phyloP scores from a whole-genome alignment of 2,113 vertebrate species.

The Xiphophorus maculatus region DNA sequence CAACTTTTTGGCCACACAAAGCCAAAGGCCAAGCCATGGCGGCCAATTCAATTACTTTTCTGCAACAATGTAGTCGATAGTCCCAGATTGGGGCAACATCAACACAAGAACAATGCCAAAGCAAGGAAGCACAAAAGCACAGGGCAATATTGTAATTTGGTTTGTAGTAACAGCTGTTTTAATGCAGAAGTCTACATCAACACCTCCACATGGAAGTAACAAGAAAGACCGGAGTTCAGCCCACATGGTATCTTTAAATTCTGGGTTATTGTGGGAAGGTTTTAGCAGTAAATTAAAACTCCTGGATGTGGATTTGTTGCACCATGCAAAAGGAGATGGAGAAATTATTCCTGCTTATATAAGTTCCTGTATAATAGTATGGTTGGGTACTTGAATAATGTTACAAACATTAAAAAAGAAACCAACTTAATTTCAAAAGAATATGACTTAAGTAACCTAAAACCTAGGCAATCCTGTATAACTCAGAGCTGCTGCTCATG shows the following conservation, averaged over 20 bases:
- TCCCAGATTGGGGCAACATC: constrained; percentile 41
- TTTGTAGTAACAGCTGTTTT: constrained; percentile 21
- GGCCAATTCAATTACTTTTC: constrained; percentile 67
- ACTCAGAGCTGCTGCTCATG: too few species aligned
- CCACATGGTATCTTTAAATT: neutral
- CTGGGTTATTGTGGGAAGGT: constrained; percentile 9
- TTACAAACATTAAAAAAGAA: constrained; percentile 27
- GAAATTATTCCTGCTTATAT: constrained; percentile 9
- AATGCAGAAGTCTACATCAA: constrained; percentile 21
- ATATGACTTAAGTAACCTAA: constrained; percentile 13
- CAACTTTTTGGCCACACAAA: constrained; percentile 72
- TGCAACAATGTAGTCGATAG: constrained; percentile 34
- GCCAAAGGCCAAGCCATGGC: constrained; percentile 48
- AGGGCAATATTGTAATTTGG: constrained; percentile 13
- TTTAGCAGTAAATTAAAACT: constrained; percentile 7
- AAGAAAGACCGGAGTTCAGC: neutral
- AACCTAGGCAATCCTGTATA: too few species aligned
- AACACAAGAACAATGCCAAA: constrained; percentile 27
- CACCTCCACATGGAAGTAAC: constrained; percentile 39
- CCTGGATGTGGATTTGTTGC: neutral
- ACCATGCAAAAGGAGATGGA: neutral
- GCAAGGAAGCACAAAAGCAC: constrained; percentile 47
- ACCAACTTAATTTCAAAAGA: constrained; percentile 24
- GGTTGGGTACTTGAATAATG: constrained; percentile 42
- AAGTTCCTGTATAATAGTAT: neutral